Conservation (phyloP, 2,888 invertebrate genomes). For the Oligia strigilis region DNA sequence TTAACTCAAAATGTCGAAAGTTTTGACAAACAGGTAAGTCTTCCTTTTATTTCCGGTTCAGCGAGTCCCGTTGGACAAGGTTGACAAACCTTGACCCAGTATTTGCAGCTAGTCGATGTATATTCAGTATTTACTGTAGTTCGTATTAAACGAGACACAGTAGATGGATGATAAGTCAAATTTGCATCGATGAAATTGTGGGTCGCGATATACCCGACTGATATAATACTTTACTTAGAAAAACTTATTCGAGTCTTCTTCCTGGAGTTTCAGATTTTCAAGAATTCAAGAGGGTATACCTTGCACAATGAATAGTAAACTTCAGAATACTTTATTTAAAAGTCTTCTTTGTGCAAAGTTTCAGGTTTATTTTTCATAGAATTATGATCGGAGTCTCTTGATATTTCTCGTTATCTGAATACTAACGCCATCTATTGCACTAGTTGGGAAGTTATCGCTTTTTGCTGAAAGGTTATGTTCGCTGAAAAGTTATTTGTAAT, state of each 20-base stretch:
- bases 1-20: constrained; percentile 28
- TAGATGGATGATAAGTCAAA: constrained; percentile 42
- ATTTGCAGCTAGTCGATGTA: constrained; percentile 73
- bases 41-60: constrained; percentile 45
- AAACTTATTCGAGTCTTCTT: constrained; percentile 17
- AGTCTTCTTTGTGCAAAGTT: constrained; percentile 1
- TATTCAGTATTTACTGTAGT: constrained; percentile 69
- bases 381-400: constrained; percentile 16
- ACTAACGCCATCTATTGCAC: constrained; percentile 66
- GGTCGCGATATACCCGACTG: constrained; percentile 27
- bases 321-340: not conserved
- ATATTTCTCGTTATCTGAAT: constrained; percentile 29
- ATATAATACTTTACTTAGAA: constrained; percentile 32
- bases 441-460: constrained; percentile 23
- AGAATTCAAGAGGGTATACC: constrained; percentile 1
- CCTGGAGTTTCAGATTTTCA: constrained; percentile 9
- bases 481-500: not conserved
- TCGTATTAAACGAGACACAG: constrained; percentile 43
- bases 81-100: constrained; percentile 79
- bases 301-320: not conserved
- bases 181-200: constrained; percentile 39
- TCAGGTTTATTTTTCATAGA: constrained; percentile 21
- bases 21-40: constrained; percentile 36
- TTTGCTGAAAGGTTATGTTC: constrained; percentile 3
- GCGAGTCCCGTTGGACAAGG: constrained; percentile 72